Percentiles rank a stretch among this genome's conserved stretches.
Evolutionary conservation across 2,113 vertebrate genomes (phyloP).

Genomic region (Zonotrichia leucophrys): DNA sequence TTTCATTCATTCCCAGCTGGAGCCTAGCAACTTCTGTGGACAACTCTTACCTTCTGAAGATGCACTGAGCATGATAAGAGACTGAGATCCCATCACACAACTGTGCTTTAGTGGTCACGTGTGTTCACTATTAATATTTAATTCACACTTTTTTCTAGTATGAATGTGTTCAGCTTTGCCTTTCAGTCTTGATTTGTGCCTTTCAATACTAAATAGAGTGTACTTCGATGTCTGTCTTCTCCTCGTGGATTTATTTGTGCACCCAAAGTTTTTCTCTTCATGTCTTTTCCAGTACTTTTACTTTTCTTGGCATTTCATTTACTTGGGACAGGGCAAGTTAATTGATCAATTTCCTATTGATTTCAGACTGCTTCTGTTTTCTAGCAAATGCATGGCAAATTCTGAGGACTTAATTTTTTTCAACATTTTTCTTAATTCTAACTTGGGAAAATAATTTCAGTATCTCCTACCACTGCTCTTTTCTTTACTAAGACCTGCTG

Average conservation of each 20-base stretch:
- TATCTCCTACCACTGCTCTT: background rate
- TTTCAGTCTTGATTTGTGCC: background rate
- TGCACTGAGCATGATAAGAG: background rate
- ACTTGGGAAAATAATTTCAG: background rate
- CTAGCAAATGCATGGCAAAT: background rate
- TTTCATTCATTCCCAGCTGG: conserved; percentile 24
- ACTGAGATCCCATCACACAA: background rate
- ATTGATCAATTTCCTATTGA: background rate
- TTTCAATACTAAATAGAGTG: rapidly evolving
- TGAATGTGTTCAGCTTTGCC: background rate
- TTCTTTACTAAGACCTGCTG: background rate
- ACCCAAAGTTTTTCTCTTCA: background rate
- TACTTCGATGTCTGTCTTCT: background rate
- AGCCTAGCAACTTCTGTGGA: background rate
- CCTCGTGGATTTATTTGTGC: background rate
- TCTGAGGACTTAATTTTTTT: background rate
- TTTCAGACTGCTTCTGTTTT: background rate
- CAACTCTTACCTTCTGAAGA: background rate
- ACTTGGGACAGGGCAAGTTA: background rate
- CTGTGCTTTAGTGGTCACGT: background rate
- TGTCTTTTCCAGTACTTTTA: background rate
- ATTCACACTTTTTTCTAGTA: background rate
- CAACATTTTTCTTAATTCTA: background rate
- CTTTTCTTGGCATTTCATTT: conserved; percentile 8
- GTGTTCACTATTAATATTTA: background rate